phyloP scores from a whole-genome alignment of 2,797 vertebrate genomes.

The Lerista edwardsae region DNA sequence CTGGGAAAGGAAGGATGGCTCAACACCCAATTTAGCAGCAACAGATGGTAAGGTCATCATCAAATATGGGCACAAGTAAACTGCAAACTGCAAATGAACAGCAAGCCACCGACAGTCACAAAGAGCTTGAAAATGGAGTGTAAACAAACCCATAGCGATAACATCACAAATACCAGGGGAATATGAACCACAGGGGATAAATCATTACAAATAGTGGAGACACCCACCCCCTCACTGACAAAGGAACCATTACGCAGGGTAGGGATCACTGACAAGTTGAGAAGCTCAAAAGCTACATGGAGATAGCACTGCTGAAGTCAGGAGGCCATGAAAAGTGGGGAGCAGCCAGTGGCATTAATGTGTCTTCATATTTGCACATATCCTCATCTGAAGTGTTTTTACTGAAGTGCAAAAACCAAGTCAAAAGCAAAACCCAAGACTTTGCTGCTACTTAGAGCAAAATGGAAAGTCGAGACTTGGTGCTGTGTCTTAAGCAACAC shows the following conservation, averaged over 20 bases:
- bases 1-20: background rate
- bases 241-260: background rate
- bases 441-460: background rate
- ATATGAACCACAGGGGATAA: background rate
- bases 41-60: background rate
- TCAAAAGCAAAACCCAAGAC: background rate
- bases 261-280: background rate
- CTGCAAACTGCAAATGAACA: background rate
- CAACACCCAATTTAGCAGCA: background rate
- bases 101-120: background rate
- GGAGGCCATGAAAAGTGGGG: background rate
- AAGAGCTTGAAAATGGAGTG: background rate
- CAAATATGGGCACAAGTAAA: background rate
- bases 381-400: background rate
- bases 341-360: background rate
- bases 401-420: too few species aligned
- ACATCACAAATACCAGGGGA: background rate
- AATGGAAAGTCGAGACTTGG: background rate
- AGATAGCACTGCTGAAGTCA: background rate
- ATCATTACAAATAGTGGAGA: background rate
- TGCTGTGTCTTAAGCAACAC: background rate
- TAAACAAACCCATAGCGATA: background rate
- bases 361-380: background rate
- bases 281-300: background rate
- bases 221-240: background rate